phyloP scores from a whole-genome alignment of 2,888 invertebrate species.

The Acrocera orbiculus region DNA sequence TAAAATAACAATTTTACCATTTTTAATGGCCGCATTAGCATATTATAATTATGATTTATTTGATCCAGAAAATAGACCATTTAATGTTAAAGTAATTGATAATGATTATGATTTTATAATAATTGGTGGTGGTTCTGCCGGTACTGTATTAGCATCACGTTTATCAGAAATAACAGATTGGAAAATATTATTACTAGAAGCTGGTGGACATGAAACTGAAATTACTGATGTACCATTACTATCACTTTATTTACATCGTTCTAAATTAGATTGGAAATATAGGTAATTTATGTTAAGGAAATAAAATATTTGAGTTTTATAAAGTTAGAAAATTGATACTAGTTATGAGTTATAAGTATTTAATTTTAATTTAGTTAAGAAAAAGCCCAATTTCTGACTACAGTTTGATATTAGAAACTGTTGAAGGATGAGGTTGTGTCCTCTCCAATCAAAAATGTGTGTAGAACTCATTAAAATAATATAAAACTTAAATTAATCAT shows the following conservation, averaged over 20 bases:
- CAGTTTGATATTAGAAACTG: too few relatives aligned
- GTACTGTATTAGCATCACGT: conserved; percentile 65
- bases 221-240: conserved; percentile 71
- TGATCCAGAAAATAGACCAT: conserved; percentile 67
- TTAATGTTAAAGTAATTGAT: conserved; percentile 44
- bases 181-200: conserved; percentile 65
- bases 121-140: conserved; percentile 71
- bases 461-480: too few relatives aligned
- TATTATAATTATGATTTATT: conserved; percentile 73
- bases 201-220: conserved; percentile 75
- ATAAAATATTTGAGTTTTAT: too few relatives aligned
- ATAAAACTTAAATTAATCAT: too few relatives aligned
- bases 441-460: too few relatives aligned
- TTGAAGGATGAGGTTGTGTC: too few relatives aligned
- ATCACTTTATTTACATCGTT: conserved; percentile 76
- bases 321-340: too few relatives aligned
- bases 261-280: conserved; percentile 82
- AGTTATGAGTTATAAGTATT: too few relatives aligned
- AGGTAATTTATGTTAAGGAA: too few relatives aligned
- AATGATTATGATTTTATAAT: conserved; percentile 67
- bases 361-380: too few relatives aligned
- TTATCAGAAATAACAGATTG: conserved; percentile 59
- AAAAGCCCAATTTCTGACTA: too few relatives aligned
- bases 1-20: conserved; percentile 55
- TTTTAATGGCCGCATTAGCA: conserved; percentile 55